phyloP scores from a whole-genome alignment of 2,888 invertebrate species.

The Lottia gigantea region DNA sequence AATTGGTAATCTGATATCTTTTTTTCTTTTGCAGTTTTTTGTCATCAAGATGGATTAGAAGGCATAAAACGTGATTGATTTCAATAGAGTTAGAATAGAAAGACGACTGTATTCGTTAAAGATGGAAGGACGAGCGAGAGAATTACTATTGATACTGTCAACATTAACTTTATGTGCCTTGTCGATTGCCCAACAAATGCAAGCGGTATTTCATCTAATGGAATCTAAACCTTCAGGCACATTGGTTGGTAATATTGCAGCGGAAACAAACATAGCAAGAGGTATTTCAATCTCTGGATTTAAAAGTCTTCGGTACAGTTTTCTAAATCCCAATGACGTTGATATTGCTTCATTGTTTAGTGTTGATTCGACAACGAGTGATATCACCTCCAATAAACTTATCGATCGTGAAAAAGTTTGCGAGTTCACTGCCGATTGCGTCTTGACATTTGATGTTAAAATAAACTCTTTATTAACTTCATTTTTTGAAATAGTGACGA shows the following conservation, averaged over 20 bases:
- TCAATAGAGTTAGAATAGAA: neutral
- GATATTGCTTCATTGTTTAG: constrained; percentile 35
- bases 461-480: constrained; percentile 30
- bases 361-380: constrained; percentile 37
- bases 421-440: constrained; percentile 35
- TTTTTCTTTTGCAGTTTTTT: neutral
- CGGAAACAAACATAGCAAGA: constrained; percentile 30
- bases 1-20: constrained; percentile 9
- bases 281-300: constrained; percentile 28
- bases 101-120: neutral
- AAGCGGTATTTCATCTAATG: constrained; percentile 29
- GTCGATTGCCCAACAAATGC: constrained; percentile 15
- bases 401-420: constrained; percentile 50
- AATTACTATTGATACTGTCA: neutral
- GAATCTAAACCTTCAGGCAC: constrained; percentile 40
- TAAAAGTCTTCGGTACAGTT: constrained; percentile 28
- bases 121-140: neutral
- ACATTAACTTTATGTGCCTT: constrained; percentile 1
- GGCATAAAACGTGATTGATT: constrained; percentile 1
- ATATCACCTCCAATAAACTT: constrained; percentile 37
- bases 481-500: constrained; percentile 34
- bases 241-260: constrained; percentile 44
- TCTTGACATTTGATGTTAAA: constrained; percentile 40
- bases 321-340: constrained; percentile 31
- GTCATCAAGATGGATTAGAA: neutral